phyloP scores from a whole-genome alignment of 2,113 vertebrate genomes.

The Osmerus mordax region DNA sequence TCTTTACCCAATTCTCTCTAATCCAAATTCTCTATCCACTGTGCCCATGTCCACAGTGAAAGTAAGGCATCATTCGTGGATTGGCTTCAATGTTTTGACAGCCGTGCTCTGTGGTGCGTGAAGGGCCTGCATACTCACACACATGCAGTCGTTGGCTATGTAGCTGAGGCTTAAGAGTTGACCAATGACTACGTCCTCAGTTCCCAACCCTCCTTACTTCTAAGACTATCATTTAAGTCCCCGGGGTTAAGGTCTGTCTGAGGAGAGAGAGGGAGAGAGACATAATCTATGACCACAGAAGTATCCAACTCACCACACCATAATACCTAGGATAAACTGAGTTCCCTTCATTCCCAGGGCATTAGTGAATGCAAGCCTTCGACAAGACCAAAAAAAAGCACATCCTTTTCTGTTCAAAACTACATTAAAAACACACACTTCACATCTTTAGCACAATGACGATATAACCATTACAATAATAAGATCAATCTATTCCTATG shows the following conservation, averaged over 20 bases:
- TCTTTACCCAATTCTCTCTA: neutral
- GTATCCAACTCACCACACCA: too few relatives aligned
- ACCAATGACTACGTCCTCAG: neutral
- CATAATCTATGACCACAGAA: neutral
- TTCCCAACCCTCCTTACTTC: neutral
- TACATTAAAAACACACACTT: too few relatives aligned
- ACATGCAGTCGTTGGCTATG: neutral
- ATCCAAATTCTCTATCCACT: neutral
- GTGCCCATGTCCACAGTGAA: slow-evolving; percentile 13
- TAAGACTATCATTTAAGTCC: slow-evolving; percentile 4
- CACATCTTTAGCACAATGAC: too few relatives aligned
- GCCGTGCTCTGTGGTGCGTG: slow-evolving; percentile 32
- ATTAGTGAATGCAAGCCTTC: too few relatives aligned
- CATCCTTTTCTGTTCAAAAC: too few relatives aligned
- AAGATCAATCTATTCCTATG: neutral
- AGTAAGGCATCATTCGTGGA: slow-evolving; percentile 33
- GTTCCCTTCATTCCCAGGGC: too few relatives aligned
- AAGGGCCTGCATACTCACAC: slow-evolving; percentile 28
- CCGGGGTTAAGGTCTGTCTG: neutral
- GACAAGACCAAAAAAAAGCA: too few relatives aligned
- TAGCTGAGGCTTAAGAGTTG: neutral
- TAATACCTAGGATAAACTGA: too few relatives aligned
- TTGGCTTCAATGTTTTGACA: slow-evolving; percentile 32
- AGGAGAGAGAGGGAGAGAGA: neutral
- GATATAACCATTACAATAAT: neutral